Conservation (phyloP, 2,797 vertebrate genomes). For the Sphenopsis melanotis region DNA sequence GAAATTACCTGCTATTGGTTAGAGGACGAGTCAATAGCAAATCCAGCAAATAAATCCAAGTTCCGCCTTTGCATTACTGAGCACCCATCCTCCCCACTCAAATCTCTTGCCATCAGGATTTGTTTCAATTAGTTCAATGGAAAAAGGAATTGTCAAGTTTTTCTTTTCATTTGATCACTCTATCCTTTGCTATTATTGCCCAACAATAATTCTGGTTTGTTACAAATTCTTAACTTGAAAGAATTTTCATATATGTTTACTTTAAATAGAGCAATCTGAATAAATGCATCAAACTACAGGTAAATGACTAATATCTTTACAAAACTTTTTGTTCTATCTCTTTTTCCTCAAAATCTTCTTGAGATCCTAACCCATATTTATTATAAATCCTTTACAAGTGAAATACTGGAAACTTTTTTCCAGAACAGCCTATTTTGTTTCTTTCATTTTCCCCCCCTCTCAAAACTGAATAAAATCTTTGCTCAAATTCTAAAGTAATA, state of each 20-base stretch:
- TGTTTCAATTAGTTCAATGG: not conserved
- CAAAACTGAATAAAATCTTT: not conserved
- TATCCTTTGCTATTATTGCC: not conserved
- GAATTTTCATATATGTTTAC: not conserved
- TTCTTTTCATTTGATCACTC: not conserved
- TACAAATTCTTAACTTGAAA: not conserved
- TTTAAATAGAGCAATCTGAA: not conserved
- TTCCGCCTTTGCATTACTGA: not conserved
- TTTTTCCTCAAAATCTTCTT: not conserved
- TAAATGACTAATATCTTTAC: not conserved
- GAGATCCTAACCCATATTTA: not conserved
- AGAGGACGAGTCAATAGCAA: not conserved
- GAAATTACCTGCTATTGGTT: not conserved
- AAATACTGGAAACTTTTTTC: not conserved
- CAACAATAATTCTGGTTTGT: not conserved
- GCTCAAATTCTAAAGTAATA: not conserved
- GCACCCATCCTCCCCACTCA: not conserved
- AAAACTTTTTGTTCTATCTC: not conserved
- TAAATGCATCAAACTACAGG: not conserved
- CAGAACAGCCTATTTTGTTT: not conserved
- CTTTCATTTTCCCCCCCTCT: fast-evolving
- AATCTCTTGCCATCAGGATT: not conserved
- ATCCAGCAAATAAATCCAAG: not conserved
- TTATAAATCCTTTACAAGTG: not conserved
- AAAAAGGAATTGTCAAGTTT: not conserved